Evolutionary conservation across 1,140 invertebrate genomes (phyloP).

Genomic region (Drosophila nigrodunni): DNA sequence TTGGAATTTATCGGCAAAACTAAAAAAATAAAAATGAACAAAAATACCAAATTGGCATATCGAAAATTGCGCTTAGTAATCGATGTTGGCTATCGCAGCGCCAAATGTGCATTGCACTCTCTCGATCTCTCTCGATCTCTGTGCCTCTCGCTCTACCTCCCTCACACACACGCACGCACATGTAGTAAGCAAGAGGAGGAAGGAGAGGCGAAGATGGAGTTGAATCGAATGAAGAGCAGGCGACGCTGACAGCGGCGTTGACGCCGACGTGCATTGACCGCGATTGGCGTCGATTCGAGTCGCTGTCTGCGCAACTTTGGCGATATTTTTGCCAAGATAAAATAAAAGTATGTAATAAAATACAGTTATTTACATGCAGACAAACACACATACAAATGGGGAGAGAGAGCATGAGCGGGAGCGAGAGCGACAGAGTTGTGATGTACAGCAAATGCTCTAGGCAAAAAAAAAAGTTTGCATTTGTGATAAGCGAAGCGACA

Average conservation of each 20-base stretch:
- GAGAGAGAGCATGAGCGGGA: constrained; percentile 26
- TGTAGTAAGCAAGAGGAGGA: constrained; percentile 6
- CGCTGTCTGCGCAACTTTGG: constrained; percentile 68
- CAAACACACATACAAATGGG: constrained; percentile 33
- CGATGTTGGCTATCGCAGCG: constrained; percentile 43
- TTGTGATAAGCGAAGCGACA: constrained; percentile 45
- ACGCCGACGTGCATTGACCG: constrained; percentile 43
- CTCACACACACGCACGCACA: neutral
- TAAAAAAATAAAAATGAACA: constrained; percentile 15
- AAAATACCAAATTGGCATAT: constrained; percentile 34
- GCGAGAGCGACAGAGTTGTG: constrained; percentile 1
- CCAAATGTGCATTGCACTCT: constrained; percentile 27
- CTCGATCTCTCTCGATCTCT: too few relatives aligned
- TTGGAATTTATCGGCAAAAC: constrained; percentile 20
- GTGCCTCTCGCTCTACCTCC: neutral
- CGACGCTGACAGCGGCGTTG: neutral
- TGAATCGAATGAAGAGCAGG: constrained; percentile 8
- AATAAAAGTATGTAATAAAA: constrained; percentile 81
- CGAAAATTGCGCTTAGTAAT: constrained; percentile 48
- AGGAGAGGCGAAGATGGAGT: constrained; percentile 2
- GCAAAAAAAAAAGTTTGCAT: constrained; percentile 46
- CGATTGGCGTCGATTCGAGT: constrained; percentile 50
- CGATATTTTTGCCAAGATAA: constrained; percentile 81
- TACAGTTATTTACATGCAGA: constrained; percentile 80
- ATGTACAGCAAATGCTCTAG: constrained; percentile 46